Percentiles rank a stretch among this genome's conserved stretches.
These are phyloP conservation scores for Artemia franciscana DNA, from an alignment of 1,140 invertebrate species.

Conservation along the genomic window DNA sequence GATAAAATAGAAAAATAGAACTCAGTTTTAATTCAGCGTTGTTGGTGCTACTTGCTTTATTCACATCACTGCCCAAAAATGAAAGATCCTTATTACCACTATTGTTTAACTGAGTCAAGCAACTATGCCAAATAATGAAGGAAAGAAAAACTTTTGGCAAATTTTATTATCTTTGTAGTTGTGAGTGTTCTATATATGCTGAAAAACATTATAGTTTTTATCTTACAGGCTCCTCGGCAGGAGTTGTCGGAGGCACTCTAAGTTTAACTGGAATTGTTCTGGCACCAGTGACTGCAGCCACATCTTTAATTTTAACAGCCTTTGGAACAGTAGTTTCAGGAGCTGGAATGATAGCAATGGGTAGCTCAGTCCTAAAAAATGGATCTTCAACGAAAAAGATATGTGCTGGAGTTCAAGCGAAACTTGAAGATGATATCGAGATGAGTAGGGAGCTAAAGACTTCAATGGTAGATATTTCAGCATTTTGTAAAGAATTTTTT, in stretches of 20 bases:
- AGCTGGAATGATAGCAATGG: background rate
- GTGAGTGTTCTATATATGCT: too few species aligned
- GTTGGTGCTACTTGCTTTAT: too few species aligned
- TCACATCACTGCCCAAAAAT: too few species aligned
- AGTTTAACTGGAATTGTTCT: background rate
- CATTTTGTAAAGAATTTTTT: background rate
- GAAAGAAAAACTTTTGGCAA: too few species aligned
- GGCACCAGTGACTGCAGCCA: background rate
- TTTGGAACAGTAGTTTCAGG: background rate
- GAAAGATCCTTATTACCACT: too few species aligned
- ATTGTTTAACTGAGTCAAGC: too few species aligned
- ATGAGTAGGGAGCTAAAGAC: background rate
- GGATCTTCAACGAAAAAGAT: background rate
- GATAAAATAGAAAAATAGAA: too few species aligned
- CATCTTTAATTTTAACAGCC: background rate
- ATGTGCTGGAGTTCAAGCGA: background rate
- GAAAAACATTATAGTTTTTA: too few species aligned
- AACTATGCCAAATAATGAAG: too few species aligned
- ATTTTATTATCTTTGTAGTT: too few species aligned
- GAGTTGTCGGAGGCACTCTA: background rate
- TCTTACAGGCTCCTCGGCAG: background rate
- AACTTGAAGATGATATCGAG: background rate
- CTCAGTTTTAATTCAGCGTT: too few species aligned
- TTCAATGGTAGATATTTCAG: background rate
- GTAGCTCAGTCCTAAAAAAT: background rate